Evolutionary conservation across 2,797 vertebrate genomes (phyloP), one percentile per base, ranked within the genome.

Genomic region (Rhinichthys osculus): DNA sequence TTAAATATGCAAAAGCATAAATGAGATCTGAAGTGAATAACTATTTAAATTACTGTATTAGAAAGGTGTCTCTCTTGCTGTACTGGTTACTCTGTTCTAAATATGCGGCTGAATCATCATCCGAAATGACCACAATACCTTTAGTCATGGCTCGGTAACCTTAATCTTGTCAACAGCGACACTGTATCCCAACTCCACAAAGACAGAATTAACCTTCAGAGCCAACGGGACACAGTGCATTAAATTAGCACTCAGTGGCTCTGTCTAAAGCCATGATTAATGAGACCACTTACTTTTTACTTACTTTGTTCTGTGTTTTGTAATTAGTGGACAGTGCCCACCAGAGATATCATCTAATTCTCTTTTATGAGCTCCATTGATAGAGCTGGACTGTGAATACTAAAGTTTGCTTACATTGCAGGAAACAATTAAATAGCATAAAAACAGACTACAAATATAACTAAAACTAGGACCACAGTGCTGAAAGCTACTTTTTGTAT

Each of bases 211-310:
- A 89, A 86, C 86, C 86, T 88, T 78, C 54, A 62, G 67, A 87
- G 80, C 85, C 87, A 83, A 90, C 86, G 72, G 33, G 74, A 88
- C 80, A 73, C 87, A 86, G 69, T 78, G 84, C 67, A 82, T 90
- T 89, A 87, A 90, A 89, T 89, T 85, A 88, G 88, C 91, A 79
- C 89, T 87, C 90, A 87, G 54, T 90, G 90, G 86, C 88, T 27
- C 89, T 89, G 91, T 93, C 92, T 87, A 87, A 33, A 90, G 91
- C 91, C 87, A 82, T 90, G 89, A 91, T 92, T 93, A 93, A 93
- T 93, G 92, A 93, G 90, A 91, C 73, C 90, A 87, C 82, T 91
- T 90, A 90, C 89, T 93, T 87, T 84, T 88, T 64, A 89, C 87
- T 85, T 85, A 88, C 82, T 88, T 78, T 78, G 76, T 69, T 86